Evolutionary conservation across 2,888 invertebrate species (phyloP).

Genomic region (Stomorhina lunata): DNA sequence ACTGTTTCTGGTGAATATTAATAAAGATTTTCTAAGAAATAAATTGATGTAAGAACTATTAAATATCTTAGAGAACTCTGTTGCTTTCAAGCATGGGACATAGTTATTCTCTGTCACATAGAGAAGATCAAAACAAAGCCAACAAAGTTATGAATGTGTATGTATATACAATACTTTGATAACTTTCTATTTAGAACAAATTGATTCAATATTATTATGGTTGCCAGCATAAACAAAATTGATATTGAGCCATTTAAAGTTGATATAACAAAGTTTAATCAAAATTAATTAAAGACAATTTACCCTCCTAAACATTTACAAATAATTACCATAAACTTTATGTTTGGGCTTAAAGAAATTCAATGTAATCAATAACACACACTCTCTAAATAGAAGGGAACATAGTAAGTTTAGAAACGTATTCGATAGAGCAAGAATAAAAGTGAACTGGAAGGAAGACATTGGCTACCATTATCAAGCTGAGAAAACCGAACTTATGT

Average conservation of each 20-base stretch:
- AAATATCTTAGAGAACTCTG: too few relatives aligned
- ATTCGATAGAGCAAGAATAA: not conserved
- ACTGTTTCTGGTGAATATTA: too few relatives aligned
- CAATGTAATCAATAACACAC: not conserved
- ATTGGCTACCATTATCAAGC: conserved; percentile 24
- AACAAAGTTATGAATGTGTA: too few relatives aligned
- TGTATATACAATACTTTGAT: not conserved
- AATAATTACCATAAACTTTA: not conserved
- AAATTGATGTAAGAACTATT: too few relatives aligned
- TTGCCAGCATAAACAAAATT: not conserved
- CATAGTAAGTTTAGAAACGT: too few relatives aligned
- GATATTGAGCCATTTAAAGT: not conserved
- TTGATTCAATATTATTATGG: not conserved
- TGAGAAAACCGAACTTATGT: not conserved
- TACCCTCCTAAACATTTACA: not conserved
- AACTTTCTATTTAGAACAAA: not conserved
- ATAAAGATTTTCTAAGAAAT: too few relatives aligned
- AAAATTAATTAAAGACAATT: not conserved
- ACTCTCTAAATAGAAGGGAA: not conserved
- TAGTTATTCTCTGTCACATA: too few relatives aligned
- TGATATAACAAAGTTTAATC: not conserved
- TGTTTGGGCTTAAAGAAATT: not conserved
- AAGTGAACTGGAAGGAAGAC: conserved; percentile 10
- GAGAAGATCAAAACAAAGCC: too few relatives aligned
- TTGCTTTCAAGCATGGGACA: too few relatives aligned